Conservation (phyloP, 2,888 invertebrate genomes). For the Agrilus cyanescens region DNA sequence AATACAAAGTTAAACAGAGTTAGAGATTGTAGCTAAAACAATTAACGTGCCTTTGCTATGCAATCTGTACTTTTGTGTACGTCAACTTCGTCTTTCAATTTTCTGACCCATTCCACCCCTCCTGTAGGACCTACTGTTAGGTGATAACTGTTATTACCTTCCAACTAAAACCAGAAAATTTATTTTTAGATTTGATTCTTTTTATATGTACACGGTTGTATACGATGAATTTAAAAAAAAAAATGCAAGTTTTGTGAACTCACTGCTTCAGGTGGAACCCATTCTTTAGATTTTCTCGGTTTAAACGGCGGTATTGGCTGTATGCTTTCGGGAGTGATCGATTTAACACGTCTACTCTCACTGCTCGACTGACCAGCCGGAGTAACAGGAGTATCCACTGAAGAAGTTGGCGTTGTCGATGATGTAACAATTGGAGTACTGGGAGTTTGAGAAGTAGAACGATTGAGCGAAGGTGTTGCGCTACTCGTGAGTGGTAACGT, state of each 20-base stretch:
- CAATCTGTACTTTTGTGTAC: slow-evolving; percentile 71
- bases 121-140: slow-evolving; percentile 50
- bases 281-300: slow-evolving; percentile 45
- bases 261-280: slow-evolving; percentile 32
- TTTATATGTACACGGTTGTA: neutral
- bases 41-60: slow-evolving; percentile 37
- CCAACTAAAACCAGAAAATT: slow-evolving; percentile 4
- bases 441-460: too few relatives aligned
- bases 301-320: slow-evolving; percentile 43
- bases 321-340: slow-evolving; percentile 33
- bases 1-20: neutral
- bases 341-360: slow-evolving; percentile 18
- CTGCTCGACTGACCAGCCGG: slow-evolving; percentile 29
- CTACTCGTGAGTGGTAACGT: too few relatives aligned
- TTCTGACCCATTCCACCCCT: slow-evolving; percentile 55
- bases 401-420: slow-evolving; percentile 13
- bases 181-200: neutral
- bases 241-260: slow-evolving; percentile 1
- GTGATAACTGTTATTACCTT: slow-evolving; percentile 34
- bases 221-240: neutral
- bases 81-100: slow-evolving; percentile 43
- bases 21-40: neutral
- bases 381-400: slow-evolving; percentile 37
- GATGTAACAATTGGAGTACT: slow-evolving; percentile 8
- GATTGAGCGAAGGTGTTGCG: too few relatives aligned